Percentiles rank a stretch among this genome's conserved stretches.
Conservation (phyloP, 2,113 vertebrate genomes). For the Sylvia atricapilla region DNA sequence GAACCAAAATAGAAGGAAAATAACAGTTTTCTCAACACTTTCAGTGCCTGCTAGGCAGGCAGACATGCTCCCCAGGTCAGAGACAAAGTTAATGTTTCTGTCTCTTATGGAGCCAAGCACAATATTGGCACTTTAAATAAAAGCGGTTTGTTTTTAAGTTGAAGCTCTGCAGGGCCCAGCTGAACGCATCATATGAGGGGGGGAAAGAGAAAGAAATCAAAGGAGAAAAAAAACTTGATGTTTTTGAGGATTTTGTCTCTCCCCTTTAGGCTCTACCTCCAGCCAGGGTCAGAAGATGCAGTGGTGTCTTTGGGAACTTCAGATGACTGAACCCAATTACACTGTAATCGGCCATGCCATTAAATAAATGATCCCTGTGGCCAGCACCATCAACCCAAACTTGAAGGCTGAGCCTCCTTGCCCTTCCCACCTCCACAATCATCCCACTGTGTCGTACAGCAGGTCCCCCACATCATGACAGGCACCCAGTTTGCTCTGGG, state of each 20-base stretch:
- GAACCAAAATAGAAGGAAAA: conserved; percentile 15
- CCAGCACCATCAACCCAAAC: background rate
- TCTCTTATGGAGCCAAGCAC: conserved; percentile 33
- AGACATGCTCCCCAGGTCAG: conserved; percentile 46
- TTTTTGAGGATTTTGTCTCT: background rate
- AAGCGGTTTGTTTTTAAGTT: background rate
- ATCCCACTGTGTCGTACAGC: accelerated
- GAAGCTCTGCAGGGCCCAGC: background rate
- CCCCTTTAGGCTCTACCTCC: background rate
- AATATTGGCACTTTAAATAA: conserved; percentile 44
- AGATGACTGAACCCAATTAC: background rate
- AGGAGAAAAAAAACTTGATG: background rate
- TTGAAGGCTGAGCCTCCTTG: background rate
- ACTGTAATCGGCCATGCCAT: background rate
- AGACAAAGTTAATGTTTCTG: conserved; percentile 30
- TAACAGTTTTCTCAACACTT: conserved; percentile 51
- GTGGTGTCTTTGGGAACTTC: background rate
- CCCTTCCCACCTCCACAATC: background rate
- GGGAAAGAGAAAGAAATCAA: background rate
- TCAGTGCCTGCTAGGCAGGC: conserved; percentile 35
- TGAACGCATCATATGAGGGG: background rate
- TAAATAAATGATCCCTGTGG: background rate
- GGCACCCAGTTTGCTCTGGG: background rate
- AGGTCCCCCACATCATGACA: accelerated
- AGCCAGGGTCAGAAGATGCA: background rate